phyloP scores from a whole-genome alignment of 2,113 vertebrate species.

The rabbit (Oryctolagus cuniculus) region DNA sequence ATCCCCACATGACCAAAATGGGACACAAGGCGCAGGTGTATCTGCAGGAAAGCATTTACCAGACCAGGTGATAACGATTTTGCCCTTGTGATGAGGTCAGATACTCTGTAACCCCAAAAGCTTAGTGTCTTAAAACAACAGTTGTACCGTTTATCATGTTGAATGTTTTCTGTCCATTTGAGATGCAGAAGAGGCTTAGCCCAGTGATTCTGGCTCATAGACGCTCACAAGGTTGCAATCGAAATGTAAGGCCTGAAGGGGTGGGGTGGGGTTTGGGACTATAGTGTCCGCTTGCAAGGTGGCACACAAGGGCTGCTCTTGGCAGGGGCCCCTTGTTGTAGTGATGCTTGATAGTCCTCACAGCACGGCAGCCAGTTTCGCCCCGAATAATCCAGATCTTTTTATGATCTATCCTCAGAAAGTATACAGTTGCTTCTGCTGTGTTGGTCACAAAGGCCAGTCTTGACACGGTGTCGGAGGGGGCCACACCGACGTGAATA shows the following conservation, averaged over 20 bases:
- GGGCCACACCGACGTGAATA: neutral
- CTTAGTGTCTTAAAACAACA: neutral
- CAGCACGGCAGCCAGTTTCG: neutral
- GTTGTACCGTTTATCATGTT: neutral
- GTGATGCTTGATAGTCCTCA: neutral
- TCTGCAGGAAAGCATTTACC: neutral
- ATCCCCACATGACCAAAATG: no score
- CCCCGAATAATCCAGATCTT: neutral
- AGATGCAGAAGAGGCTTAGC: neutral
- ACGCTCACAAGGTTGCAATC: neutral
- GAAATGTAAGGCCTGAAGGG: accelerated
- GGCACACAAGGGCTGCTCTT: accelerated
- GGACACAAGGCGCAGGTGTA: no score
- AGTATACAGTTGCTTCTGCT: no score
- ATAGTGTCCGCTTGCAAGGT: neutral
- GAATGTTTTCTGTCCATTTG: neutral
- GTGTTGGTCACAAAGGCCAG: neutral
- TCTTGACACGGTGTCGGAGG: neutral
- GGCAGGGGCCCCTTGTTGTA: neutral
- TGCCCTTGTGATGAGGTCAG: neutral
- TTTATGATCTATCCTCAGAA: neutral
- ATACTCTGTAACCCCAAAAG: neutral
- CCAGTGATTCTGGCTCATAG: neutral
- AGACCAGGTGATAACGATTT: no score
- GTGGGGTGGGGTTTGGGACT: neutral